Evolutionary conservation across 1,140 invertebrate species (phyloP), one percentile per base, ranked within the genome.

Genomic region (Neelides sp.): DNA sequence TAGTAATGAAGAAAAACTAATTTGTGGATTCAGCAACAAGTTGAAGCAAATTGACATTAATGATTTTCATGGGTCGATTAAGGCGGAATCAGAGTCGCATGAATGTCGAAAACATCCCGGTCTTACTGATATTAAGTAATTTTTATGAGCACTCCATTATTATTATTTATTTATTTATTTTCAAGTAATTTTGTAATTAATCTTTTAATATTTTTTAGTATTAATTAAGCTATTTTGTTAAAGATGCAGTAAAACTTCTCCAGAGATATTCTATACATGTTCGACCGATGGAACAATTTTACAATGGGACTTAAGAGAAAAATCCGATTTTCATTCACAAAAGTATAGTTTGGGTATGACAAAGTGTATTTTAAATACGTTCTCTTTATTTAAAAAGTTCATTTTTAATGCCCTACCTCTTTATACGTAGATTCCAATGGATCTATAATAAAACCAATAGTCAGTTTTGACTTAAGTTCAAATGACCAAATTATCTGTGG

Each of bases 401-500:
- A 8, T 7, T 12, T 43, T 36, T 5, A 13, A 48, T 3, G 10
- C 10, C 10, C 46, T 4, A 37, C 35, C n/a, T 13, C 19, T 17
- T 27, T 10, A n/a, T 7, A 41, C n/a, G 45, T 12, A 49, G 27
- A n/a, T 36, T 24, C 15, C 34, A 17, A 13, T 34, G 61, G 66
- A 4, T n/a, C n/a, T n/a, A 68, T 67, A 52, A 55, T 65, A 3
- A 78, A 78, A 65, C 68, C 74, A 27, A 66, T 86, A 26, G 73
- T 74, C 13, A 77, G 78, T 61, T 84, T 90, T 68, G 87, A 90
- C 63, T 65, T 88, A 1, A 83, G 79, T 40, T 73, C 73, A 24
- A 77, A 80, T 57, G 79, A 82, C 42, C 72, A 75, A 52, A 69
- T 88, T 23, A 55, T 91, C 37, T 79, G 81, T 65, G 82, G 77